Conservation (phyloP, 2,797 vertebrate species). For the Synanceia verrucosa region DNA sequence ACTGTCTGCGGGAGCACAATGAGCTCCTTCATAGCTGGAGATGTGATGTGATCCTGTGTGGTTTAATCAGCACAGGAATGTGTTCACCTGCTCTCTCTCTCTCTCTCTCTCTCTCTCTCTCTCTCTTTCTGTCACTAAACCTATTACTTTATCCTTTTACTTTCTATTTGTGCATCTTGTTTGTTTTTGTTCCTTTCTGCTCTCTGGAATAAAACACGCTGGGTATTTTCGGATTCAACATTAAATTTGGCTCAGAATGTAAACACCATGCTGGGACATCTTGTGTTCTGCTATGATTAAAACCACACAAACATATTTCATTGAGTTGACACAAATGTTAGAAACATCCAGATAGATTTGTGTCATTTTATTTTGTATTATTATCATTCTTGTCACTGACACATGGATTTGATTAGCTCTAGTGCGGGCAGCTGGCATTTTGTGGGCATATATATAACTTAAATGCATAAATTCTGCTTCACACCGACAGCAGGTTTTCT, state of each 20-base stretch:
- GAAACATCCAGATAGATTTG: not conserved
- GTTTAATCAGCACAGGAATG: conserved; percentile 81
- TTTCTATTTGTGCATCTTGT: conserved; percentile 4
- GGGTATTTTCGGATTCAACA: conserved; percentile 17
- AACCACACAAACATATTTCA: no score
- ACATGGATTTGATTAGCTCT: not conserved
- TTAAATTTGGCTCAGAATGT: conserved; percentile 38
- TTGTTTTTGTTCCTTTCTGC: not conserved
- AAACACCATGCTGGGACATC: conserved; percentile 21
- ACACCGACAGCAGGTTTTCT: not conserved
- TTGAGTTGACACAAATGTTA: no score
- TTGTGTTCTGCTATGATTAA: not conserved
- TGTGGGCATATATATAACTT: not conserved
- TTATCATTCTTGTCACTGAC: no score
- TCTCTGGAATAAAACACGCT: not conserved
- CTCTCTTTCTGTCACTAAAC: no score
- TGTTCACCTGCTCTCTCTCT: conserved; percentile 62
- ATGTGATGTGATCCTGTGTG: conserved; percentile 67
- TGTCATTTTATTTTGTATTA: not conserved
- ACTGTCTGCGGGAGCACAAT: conserved; percentile 67
- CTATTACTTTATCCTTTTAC: no score
- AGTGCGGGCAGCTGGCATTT: not conserved
- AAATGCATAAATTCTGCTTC: not conserved
- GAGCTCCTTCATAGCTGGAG: conserved; percentile 72
- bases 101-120: no score